A percentile compares a stretch with the other conserved stretches of the same genome.
Evolutionary conservation across 2,113 vertebrate genomes (phyloP).

Genomic region (Eubucco bourcierii): DNA sequence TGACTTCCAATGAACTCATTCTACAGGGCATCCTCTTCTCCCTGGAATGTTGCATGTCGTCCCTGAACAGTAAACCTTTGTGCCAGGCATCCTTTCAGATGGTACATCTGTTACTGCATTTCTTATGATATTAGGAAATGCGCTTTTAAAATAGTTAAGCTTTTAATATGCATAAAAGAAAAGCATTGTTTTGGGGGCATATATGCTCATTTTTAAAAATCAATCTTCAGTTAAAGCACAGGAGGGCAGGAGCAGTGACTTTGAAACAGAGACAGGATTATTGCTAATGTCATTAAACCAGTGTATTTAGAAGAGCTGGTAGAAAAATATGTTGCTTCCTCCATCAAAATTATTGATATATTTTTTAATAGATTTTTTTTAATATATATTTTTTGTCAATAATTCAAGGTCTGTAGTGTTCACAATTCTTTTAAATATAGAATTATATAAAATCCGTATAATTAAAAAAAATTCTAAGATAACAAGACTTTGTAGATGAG

Average conservation of each 20-base stretch:
- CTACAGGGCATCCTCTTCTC: background rate
- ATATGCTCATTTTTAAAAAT: background rate
- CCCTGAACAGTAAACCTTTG: background rate
- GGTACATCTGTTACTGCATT: background rate
- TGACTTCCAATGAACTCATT: accelerated
- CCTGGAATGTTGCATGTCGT: accelerated
- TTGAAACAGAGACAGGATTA: too few relatives aligned
- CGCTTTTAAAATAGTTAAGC: background rate
- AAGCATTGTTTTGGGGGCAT: background rate
- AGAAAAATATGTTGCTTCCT: background rate
- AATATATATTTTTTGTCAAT: background rate
- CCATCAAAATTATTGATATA: background rate
- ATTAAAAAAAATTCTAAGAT: background rate
- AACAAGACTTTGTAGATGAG: background rate
- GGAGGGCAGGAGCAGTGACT: background rate
- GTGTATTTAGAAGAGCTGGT: background rate
- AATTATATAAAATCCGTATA: background rate
- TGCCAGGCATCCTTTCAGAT: background rate
- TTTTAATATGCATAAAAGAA: background rate
- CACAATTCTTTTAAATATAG: background rate
- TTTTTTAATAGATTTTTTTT: background rate
- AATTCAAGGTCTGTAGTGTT: background rate
- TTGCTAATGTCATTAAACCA: background rate
- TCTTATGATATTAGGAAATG: background rate
- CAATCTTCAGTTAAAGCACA: background rate